phyloP scores from a whole-genome alignment of 2,888 invertebrate genomes.

The Ecdyonurus torrentis region DNA sequence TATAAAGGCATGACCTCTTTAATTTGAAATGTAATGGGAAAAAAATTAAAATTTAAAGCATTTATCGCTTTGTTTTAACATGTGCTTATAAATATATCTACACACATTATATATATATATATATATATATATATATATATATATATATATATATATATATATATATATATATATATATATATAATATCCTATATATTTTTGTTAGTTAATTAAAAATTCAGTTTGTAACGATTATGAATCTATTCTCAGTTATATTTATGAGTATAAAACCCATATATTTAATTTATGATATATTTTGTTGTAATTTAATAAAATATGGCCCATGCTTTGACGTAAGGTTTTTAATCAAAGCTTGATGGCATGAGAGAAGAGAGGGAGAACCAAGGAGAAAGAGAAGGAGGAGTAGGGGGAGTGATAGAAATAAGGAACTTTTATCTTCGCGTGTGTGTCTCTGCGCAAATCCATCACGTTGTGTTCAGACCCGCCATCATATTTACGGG shows the following conservation, averaged over 20 bases:
- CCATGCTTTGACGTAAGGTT: neutral
- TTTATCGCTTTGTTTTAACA: too few relatives aligned
- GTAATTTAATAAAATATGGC: neutral
- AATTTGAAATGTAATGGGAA: too few relatives aligned
- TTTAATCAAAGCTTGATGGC: neutral
- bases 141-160: too few relatives aligned
- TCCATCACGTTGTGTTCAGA: neutral
- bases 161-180: too few relatives aligned
- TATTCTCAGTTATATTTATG: neutral
- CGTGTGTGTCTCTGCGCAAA: neutral
- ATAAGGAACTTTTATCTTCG: neutral
- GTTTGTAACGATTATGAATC: neutral
- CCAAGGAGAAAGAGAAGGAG: neutral
- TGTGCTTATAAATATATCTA: too few relatives aligned
- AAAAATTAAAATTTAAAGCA: too few relatives aligned
- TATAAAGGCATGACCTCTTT: too few relatives aligned
- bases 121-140: too few relatives aligned
- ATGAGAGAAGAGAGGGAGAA: neutral
- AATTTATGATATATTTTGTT: neutral
- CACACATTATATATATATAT: too few relatives aligned
- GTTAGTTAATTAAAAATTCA: too few relatives aligned
- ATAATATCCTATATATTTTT: too few relatives aligned
- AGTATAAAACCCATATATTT: neutral
- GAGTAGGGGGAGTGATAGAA: neutral
- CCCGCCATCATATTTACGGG: neutral